Base-by-base conservation (phyloP, 2,113 vertebrate genomes). In the Scophthalmus maximus region DNA sequence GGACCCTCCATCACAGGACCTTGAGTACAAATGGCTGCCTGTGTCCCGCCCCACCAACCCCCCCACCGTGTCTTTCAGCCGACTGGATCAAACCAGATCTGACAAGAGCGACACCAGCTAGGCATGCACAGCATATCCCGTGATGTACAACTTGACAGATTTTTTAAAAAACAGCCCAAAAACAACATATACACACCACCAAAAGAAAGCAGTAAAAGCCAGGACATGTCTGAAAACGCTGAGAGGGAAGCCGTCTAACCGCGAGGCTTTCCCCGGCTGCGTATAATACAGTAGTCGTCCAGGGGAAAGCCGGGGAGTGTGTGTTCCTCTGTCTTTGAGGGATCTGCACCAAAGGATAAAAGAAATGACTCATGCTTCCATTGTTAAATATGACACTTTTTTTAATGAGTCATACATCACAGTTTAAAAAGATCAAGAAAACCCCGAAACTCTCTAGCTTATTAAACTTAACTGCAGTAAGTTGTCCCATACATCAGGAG, bases 11-110 rank as follows among this genome's bases (percentile, higher is more conserved):
- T 73, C 72, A 1, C 83, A 91, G 70, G 78, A 90, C 63, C 79
- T 89, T 0, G 61, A 83, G 44, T 90, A 90, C 75, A 91, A 92
- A 82, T 92, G 90, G 88, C 89, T 91, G 75, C 90, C 90, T 9
- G 88, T 91, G 59, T 91, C 86, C 76, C 80, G 84, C 8, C 92
- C 88, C 1, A 26, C 61, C 40, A 46, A 55, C 29, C 81, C 59
- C 12, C 84, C 78, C 47, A 71, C 59, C 12, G 0, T 91, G 68
- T 68, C 76, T 79, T 91, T 91, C 65, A 89, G 56, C 34, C 55
- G 6, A 23, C 66, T 67, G 78, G 76, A 87, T 64, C 53, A n/a
- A 23, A 65, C 55, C 29, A 7, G 25, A 76, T 64, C 53, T 53
- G 81, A 66, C 53, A 26, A 49, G 15, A 66, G 25, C 15, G 17